phyloP scores from a whole-genome alignment of 2,113 vertebrate species.

The Myiozetetes cayanensis region DNA sequence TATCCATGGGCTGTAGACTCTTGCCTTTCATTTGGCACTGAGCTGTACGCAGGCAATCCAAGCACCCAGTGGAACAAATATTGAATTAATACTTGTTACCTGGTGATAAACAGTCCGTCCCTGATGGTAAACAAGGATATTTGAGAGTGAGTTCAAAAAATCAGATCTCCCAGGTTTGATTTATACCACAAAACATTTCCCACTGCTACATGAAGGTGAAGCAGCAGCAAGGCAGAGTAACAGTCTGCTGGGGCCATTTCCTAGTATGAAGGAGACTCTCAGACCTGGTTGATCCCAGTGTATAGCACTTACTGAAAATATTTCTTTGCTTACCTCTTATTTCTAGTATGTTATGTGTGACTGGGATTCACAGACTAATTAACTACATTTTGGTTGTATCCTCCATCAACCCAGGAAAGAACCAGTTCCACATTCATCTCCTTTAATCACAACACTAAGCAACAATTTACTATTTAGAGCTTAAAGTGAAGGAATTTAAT shows the following conservation, averaged over 20 bases:
- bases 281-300: background rate
- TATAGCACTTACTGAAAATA: background rate
- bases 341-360: background rate
- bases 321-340: background rate
- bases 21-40: background rate
- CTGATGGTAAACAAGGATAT: background rate
- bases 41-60: background rate
- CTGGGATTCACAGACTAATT: background rate
- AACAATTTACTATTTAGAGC: background rate
- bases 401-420: background rate
- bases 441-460: background rate
- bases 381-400: background rate
- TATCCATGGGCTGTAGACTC: background rate
- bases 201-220: background rate
- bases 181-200: background rate
- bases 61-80: background rate
- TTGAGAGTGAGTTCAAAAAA: background rate
- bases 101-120: background rate
- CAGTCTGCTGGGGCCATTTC: background rate
- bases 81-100: background rate
- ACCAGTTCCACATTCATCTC: background rate
- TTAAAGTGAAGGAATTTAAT: background rate
- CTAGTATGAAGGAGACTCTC: background rate
- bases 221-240: background rate
- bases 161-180: background rate